Base-by-base conservation (phyloP, 2,888 invertebrate species). In the Eilema depressum region DNA sequence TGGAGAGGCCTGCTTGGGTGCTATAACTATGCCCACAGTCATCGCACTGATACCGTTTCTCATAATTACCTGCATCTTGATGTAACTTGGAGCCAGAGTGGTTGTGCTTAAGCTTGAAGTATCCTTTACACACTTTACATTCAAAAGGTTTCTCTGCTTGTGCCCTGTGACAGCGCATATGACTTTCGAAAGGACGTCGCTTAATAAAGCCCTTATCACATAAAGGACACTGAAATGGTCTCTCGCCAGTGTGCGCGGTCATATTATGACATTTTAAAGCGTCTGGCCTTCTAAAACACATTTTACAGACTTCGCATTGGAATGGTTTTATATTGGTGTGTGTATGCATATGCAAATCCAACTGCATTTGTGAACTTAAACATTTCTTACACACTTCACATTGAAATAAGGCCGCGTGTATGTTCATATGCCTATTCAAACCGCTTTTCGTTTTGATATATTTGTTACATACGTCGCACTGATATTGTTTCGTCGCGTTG, bases 201-300 rank as follows among this genome's bases (percentile, higher is more conserved):
- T 20, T 61, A n/a, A 61, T 3, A 30, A 61, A 61, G n/a, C 61
- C 61, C 33, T 61, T 61, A 30, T 61, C 33, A 33, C 37, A 63
- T 7, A 37, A 4, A 63, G 61, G 1, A 23, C 37, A 63, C 25
- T 23, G n/a, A 37, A 37, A 23, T 7, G 62, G 62, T 63, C 25
- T 63, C 12, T 63, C 37, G 11, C 14, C 17, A 37, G 62, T 63
- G 25, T 63, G 62, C 30, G 11, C 20, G 28, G 11, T 10, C 30
- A 33, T 61, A n/a, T 30, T 33, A n/a, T 61, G 61, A n/a, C n/a
- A 10, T 30, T 63, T 63, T 5, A 63, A 23, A 14, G 20, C 8
- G 20, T 33, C 12, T 11, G 3, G 1, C 14, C 62, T 63, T 25
- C 62, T 63, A 14, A 63, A 63, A 33, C 30, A 11, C 61, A 12